These are phyloP conservation scores for Drosophila fuyamai DNA, from an alignment of 1,140 invertebrate genomes.

Conservation along the genomic window DNA sequence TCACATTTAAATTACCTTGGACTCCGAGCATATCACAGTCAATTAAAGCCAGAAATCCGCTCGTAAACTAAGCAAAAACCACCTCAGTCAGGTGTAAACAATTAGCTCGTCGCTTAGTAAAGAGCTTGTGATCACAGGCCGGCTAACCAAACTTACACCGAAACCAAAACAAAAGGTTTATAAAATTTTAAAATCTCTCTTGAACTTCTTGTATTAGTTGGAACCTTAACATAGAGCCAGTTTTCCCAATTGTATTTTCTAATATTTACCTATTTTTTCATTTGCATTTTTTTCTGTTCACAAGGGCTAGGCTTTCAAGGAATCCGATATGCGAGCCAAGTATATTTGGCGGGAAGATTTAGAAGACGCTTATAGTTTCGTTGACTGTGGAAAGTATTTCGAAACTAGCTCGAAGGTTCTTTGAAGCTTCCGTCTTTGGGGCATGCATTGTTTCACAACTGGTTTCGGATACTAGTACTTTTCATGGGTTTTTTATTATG, in stretches of 20 bases:
- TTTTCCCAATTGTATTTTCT: background rate
- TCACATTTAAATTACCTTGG: slow-evolving; percentile 37
- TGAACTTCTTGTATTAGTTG: too few species aligned
- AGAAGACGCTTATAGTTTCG: background rate
- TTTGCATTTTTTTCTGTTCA: background rate
- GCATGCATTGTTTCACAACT: slow-evolving; percentile 22
- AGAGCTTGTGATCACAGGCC: slow-evolving; percentile 24
- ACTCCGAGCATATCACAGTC: slow-evolving; percentile 21
- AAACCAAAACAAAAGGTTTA: background rate
- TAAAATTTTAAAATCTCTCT: too few species aligned
- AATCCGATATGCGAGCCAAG: slow-evolving; percentile 21
- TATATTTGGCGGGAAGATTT: slow-evolving; percentile 18
- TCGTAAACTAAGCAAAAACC: slow-evolving; percentile 15
- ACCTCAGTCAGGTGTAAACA: slow-evolving; percentile 51
- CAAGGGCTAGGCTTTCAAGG: background rate
- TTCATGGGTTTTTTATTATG: slow-evolving; percentile 28
- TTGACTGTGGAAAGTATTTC: slow-evolving; percentile 20
- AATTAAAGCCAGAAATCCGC: slow-evolving; percentile 23
- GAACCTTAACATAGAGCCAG: too few species aligned
- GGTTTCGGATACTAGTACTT: slow-evolving; percentile 25
- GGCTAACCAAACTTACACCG: background rate
- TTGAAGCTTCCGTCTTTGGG: slow-evolving; percentile 42
- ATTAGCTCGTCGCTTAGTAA: slow-evolving; percentile 42
- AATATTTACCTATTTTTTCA: too few species aligned
- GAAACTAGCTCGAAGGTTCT: slow-evolving; percentile 45